Percentiles rank a stretch among this genome's conserved stretches.
phyloP scores from a whole-genome alignment of 2,888 invertebrate species.

The Micropterix aruncella region DNA sequence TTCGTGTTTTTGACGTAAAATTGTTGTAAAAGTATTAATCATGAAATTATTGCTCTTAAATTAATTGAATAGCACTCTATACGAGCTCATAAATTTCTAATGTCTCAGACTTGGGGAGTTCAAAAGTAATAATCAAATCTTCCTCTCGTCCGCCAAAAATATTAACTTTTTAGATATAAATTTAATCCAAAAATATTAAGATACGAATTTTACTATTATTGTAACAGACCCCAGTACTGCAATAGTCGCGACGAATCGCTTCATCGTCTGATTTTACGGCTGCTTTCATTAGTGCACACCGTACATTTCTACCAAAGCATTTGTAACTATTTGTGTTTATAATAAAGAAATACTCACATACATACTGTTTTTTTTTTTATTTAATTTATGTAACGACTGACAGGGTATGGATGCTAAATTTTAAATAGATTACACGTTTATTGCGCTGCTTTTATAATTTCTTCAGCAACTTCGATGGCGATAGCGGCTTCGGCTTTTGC shows the following conservation, averaged over 20 bases:
- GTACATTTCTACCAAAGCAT: slow-evolving; percentile 40
- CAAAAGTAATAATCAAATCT: neutral
- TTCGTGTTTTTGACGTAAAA: neutral
- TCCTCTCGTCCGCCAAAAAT: neutral
- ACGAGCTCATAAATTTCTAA: too few species aligned
- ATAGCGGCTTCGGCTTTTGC: slow-evolving; percentile 83
- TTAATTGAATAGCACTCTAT: too few species aligned
- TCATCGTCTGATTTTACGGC: neutral
- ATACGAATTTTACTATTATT: neutral
- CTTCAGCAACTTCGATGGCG: slow-evolving; percentile 89
- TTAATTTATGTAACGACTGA: too few species aligned
- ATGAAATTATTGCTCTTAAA: too few species aligned
- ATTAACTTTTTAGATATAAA: neutral
- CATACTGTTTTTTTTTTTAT: slow-evolving; percentile 22
- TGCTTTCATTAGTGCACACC: slow-evolving; percentile 4
- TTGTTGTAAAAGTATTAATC: neutral
- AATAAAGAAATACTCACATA: slow-evolving; percentile 37
- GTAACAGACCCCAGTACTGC: neutral
- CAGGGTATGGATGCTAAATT: too few species aligned
- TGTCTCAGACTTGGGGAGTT: too few species aligned
- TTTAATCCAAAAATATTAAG: neutral
- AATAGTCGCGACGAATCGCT: neutral
- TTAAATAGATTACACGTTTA: too few species aligned
- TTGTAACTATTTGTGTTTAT: slow-evolving; percentile 34
- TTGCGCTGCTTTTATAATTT: slow-evolving; percentile 72